A percentile compares a stretch with the other conserved stretches of the same genome.
phyloP scores from a whole-genome alignment of 2,113 vertebrate species.

The Microtus montanus region DNA sequence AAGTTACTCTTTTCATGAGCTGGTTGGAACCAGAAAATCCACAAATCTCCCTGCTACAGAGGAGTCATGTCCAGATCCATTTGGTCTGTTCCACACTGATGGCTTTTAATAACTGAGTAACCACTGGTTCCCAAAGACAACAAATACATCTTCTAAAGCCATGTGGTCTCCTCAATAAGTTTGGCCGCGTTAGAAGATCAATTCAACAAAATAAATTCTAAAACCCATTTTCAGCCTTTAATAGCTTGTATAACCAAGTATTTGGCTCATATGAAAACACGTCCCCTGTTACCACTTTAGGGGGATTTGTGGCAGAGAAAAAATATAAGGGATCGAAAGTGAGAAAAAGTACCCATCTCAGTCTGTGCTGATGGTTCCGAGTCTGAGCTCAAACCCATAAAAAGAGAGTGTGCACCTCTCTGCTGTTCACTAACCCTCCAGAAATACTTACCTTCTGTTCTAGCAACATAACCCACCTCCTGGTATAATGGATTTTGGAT shows the following conservation, averaged over 20 bases:
- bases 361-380: conserved; percentile 2
- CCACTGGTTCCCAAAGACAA: conserved; percentile 45
- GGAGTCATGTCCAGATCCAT: conserved; percentile 46
- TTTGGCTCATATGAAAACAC: conserved; percentile 31
- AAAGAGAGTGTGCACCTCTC: neutral
- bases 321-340: neutral
- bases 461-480: neutral
- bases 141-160: conserved; percentile 56
- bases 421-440: neutral
- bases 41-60: conserved; percentile 49
- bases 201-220: conserved; percentile 33
- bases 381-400: conserved; percentile 37
- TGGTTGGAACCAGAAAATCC: conserved; percentile 58
- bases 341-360: neutral
- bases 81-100: conserved; percentile 38
- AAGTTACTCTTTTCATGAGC: conserved; percentile 51
- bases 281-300: conserved; percentile 44
- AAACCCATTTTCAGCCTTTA: conserved; percentile 37
- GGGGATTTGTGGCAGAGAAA: conserved; percentile 36
- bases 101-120: conserved; percentile 62
- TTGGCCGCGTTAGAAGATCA: conserved; percentile 52
- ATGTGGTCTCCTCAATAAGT: conserved; percentile 56
- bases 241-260: conserved; percentile 28
- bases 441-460: neutral
- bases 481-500: neutral